Evolutionary conservation across 64 coral and sea anemone genomes (phyloP), one percentile per base, ranked within the genome.

Genomic region (Montipora efflorescens): DNA sequence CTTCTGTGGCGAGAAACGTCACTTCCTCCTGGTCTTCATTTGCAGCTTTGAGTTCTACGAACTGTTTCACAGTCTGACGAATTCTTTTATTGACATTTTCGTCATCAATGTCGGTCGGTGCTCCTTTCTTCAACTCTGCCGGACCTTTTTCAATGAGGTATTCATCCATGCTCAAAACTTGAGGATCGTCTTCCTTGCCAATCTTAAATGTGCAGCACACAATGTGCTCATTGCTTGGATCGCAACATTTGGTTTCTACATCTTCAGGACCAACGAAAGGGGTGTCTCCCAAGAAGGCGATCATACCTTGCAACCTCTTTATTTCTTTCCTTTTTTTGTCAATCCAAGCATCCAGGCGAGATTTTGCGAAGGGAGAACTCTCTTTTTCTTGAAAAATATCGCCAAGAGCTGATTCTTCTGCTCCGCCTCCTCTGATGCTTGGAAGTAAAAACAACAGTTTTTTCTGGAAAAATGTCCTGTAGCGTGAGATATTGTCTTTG

Each of bases 1-100:
- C 90, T 14, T 92, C 90, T 76, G 90, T 92, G 21, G 70, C 80
- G 73, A 92, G 43, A 53, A 92, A 84, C n/a, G 47, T 92, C 6
- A 45, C 48, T 13, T 79, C 62, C 21, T 18, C 4, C 48, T 85
- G 81, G 48, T 92, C 71, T 83, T 82, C 80, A 77, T 85, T 92
- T 16, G 28, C 80, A 46, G 80, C 7, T 71, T 84, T 92, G 11
- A 92, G 64, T 18, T 21, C 58, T 53, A 19, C 13, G 23, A 92
- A 84, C 62, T 76, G 18, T 36, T 52, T 48, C 73, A 79, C 21
- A 84, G 90, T 75, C 80, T 92, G 62, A 12, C 90, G 71, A 5
- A 85, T 74, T 47, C 75, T 85, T 72, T 59, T 92, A 22, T 28
- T 11, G 7, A 72, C 55, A n/a, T 8, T 66, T 12, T 47, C 69